Evolutionary conservation across 2,888 invertebrate genomes (phyloP).

Genomic region (Hedya salicella): DNA sequence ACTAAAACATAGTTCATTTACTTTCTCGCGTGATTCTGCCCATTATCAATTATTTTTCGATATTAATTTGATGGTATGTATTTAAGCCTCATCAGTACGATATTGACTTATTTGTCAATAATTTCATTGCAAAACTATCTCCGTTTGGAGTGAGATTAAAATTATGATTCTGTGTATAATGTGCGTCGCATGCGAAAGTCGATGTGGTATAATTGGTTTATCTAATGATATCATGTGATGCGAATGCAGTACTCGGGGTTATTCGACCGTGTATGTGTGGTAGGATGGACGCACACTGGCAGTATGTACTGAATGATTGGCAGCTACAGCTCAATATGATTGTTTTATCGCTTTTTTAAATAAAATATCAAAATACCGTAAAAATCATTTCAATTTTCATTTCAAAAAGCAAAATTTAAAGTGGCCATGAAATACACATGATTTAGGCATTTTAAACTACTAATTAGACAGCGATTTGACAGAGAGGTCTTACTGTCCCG

Average conservation of each 20-base stretch:
- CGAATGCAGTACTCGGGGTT: background rate
- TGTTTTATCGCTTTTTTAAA: too few relatives aligned
- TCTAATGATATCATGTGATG: slow-evolving; percentile 18
- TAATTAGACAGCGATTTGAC: too few relatives aligned
- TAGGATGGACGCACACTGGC: background rate
- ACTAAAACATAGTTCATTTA: background rate
- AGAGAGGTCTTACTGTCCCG: too few relatives aligned
- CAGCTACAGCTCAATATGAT: background rate
- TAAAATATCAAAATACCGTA: too few relatives aligned
- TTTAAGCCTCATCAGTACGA: background rate
- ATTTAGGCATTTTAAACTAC: too few relatives aligned
- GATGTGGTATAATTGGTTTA: background rate
- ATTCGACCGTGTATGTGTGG: background rate
- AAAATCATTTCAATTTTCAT: too few relatives aligned
- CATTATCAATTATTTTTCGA: too few relatives aligned
- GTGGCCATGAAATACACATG: too few relatives aligned
- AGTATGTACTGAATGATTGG: background rate
- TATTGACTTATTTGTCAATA: background rate
- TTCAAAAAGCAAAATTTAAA: too few relatives aligned
- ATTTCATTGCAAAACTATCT: background rate
- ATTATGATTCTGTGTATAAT: background rate
- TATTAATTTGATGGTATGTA: background rate
- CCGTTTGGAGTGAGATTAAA: background rate
- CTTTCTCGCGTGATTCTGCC: slow-evolving; percentile 1
- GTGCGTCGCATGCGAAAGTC: background rate